Conservation (phyloP, 2,797 vertebrate species). For the Pelochelys cantorii region DNA sequence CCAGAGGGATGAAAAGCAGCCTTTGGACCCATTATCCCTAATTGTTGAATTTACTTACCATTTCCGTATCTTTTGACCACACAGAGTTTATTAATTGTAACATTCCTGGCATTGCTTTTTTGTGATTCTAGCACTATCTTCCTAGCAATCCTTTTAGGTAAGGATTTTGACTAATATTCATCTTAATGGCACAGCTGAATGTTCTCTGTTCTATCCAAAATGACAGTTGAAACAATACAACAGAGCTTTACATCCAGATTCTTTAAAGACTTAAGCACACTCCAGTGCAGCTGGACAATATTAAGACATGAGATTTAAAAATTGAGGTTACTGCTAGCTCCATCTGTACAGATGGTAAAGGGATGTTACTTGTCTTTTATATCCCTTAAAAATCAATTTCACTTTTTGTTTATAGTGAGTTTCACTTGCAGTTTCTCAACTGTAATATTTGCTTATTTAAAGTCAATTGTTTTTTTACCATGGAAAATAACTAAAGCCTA, state of each 20-base stretch:
- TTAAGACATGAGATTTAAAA: not conserved
- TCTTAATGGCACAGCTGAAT: rapidly evolving
- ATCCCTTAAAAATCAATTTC: not conserved
- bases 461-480: not conserved
- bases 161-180: rapidly evolving
- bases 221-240: rapidly evolving
- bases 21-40: not conserved
- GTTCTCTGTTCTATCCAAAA: rapidly evolving
- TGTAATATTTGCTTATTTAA: not conserved
- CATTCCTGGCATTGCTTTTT: rapidly evolving
- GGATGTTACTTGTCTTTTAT: not conserved
- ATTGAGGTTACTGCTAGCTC: not conserved
- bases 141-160: not conserved
- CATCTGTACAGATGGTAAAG: not conserved
- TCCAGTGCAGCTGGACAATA: rapidly evolving
- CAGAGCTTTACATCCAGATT: not conserved
- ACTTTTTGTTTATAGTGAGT: not conserved
- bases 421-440: not conserved
- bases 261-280: rapidly evolving
- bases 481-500: not conserved
- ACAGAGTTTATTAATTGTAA: rapidly evolving
- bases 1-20: not conserved
- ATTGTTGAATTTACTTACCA: not conserved
- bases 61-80: not conserved
- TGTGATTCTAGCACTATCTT: not conserved